Evolutionary conservation across 2,113 vertebrate genomes (phyloP).

Genomic region (Larimichthys polyactis): DNA sequence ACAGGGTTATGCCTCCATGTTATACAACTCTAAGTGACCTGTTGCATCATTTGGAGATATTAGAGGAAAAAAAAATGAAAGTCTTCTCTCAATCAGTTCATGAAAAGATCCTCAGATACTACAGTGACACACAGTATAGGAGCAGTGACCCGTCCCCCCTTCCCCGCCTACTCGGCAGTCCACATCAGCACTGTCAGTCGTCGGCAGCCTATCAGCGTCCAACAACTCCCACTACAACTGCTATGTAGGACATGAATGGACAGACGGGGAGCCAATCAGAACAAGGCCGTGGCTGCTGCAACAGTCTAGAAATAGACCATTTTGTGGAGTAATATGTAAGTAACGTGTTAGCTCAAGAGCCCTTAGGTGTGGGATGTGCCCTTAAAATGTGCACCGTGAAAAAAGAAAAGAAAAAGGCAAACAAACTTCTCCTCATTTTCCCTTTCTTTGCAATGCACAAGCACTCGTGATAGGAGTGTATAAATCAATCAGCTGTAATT

Average conservation of each 20-base stretch:
- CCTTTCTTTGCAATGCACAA: not conserved
- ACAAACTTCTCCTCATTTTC: not conserved
- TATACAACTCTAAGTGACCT: not conserved
- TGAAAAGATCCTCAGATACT: conserved; percentile 13
- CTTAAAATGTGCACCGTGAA: not conserved
- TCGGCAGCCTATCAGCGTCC: conserved; percentile 72
- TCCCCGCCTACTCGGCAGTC: conserved; percentile 67
- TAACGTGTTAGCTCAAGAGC: conserved; percentile 24
- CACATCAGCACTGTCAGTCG: conserved; percentile 81
- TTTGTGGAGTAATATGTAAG: conserved; percentile 40
- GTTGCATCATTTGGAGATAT: not conserved
- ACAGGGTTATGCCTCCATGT: not conserved
- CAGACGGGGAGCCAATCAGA: conserved; percentile 67
- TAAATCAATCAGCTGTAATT: conserved; percentile 13
- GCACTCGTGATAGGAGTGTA: not conserved
- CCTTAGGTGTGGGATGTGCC: not conserved
- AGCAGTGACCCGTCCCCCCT: conserved; percentile 28
- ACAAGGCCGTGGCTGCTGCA: conserved; percentile 33
- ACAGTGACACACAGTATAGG: conserved; percentile 33
- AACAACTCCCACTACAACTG: conserved; percentile 72
- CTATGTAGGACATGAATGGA: conserved; percentile 69
- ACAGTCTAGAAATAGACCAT: conserved; percentile 69
- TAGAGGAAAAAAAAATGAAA: not conserved
- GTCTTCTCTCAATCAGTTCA: not conserved
- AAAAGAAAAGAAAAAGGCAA: not conserved